Evolutionary conservation across 2,888 invertebrate species (phyloP).

Genomic region (Onthophagus sagittarius): DNA sequence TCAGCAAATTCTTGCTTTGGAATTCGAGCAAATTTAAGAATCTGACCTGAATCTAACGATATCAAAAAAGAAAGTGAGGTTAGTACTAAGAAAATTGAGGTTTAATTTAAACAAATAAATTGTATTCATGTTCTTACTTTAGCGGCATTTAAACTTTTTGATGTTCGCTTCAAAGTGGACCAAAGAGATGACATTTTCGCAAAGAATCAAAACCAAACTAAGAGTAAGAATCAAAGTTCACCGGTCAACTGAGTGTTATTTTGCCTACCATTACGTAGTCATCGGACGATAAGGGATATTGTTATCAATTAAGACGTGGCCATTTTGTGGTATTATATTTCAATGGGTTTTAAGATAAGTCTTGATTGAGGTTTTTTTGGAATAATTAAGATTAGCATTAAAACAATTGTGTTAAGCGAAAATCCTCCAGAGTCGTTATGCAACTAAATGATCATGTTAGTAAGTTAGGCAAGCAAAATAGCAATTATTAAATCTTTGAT

Average conservation of each 20-base stretch:
- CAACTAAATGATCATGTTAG: neutral
- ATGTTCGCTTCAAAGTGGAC: slow-evolving; percentile 32
- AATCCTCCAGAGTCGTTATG: neutral
- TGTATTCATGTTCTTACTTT: slow-evolving; percentile 5
- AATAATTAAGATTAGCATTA: no score
- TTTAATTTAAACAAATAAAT: neutral
- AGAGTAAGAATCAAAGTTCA: neutral
- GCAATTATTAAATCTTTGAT: no score
- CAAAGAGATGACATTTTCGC: slow-evolving; percentile 35
- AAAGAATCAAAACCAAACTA: neutral
- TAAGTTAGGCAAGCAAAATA: neutral
- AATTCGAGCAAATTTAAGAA: slow-evolving; percentile 92
- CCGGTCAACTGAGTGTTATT: neutral
- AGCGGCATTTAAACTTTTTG: slow-evolving; percentile 31
- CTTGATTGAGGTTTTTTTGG: neutral
- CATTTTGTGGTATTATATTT: neutral
- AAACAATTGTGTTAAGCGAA: neutral
- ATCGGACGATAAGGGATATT: neutral
- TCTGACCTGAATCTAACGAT: slow-evolving; percentile 49
- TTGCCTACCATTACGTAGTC: neutral
- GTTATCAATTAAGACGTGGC: neutral
- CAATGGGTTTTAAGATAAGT: neutral
- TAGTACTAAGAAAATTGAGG: no score
- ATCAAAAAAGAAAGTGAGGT: slow-evolving; percentile 21
- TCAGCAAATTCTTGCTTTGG: slow-evolving; percentile 91